Conservation (phyloP, 2,797 vertebrate genomes). For the Galaxias olidus region DNA sequence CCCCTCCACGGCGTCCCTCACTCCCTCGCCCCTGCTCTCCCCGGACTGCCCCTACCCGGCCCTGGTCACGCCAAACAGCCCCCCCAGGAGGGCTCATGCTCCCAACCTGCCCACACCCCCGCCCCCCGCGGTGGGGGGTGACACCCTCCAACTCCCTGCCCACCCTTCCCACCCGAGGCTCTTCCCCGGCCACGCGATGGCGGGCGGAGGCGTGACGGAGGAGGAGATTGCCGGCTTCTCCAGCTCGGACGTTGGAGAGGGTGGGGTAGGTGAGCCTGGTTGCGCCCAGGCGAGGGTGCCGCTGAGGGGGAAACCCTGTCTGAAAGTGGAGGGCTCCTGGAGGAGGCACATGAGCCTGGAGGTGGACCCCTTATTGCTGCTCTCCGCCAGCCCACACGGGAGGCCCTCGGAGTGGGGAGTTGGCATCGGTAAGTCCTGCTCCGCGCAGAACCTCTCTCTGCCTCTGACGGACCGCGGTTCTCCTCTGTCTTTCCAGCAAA, state of each 20-base stretch:
- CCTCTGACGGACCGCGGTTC: slow-evolving; percentile 64
- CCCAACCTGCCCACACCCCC: slow-evolving; percentile 69
- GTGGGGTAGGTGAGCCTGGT: slow-evolving; percentile 36
- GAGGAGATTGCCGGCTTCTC: slow-evolving; percentile 49
- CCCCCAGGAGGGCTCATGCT: slow-evolving; percentile 75
- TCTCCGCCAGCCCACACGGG: slow-evolving; percentile 61
- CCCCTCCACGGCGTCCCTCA: slow-evolving; percentile 79
- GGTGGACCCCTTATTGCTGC: slow-evolving; percentile 82
- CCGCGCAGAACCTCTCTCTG: slow-evolving; percentile 90
- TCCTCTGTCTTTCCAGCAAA: slow-evolving; percentile 53
- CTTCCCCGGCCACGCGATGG: slow-evolving; percentile 71
- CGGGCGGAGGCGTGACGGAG: slow-evolving; percentile 35
- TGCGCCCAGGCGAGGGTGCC: slow-evolving; percentile 48
- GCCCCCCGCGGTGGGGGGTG: slow-evolving; percentile 74
- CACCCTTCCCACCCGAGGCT: slow-evolving; percentile 76
- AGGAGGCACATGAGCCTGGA: slow-evolving; percentile 88
- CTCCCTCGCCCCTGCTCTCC: slow-evolving; percentile 69
- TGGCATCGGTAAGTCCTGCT: slow-evolving; percentile 87
- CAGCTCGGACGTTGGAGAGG: slow-evolving; percentile 42
- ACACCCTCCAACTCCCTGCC: slow-evolving; percentile 87
- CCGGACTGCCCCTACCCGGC: slow-evolving; percentile 71
- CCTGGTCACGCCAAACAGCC: slow-evolving; percentile 69
- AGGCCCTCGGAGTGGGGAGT: slow-evolving; percentile 74
- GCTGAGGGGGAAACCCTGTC: slow-evolving; percentile 62
- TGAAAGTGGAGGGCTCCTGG: slow-evolving; percentile 82